Evolutionary conservation across 2,797 vertebrate genomes (phyloP).

Genomic region (Mus spretus): DNA sequence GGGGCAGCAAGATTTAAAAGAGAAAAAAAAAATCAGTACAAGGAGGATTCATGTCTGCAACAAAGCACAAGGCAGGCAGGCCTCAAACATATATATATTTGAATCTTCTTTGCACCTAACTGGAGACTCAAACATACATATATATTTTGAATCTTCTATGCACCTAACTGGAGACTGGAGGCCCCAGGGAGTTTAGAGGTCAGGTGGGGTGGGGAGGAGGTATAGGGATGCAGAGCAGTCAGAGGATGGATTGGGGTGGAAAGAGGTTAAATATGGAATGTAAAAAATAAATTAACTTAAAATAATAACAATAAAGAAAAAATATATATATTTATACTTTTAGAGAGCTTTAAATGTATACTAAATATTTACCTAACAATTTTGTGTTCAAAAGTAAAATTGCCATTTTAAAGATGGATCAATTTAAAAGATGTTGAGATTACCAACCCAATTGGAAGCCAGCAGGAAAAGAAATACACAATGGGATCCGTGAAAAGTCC

Average conservation of each 20-base stretch:
- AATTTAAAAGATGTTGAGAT: neutral
- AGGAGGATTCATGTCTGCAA: neutral
- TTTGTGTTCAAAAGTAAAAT: neutral
- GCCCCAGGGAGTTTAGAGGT: too few species aligned
- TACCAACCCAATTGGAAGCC: neutral
- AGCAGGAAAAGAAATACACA: neutral
- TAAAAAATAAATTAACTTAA: too few species aligned
- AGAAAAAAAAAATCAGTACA: neutral
- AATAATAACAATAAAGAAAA: too few species aligned
- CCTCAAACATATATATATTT: neutral
- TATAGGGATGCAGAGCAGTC: too few species aligned
- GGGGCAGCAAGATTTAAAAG: neutral
- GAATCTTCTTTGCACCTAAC: too few species aligned
- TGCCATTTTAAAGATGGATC: neutral
- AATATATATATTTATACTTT: neutral
- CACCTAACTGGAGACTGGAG: too few species aligned
- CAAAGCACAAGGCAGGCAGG: neutral
- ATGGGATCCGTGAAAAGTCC: rapidly evolving
- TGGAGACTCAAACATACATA: neutral
- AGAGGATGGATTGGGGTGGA: too few species aligned
- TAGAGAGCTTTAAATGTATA: neutral
- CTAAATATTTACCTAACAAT: neutral
- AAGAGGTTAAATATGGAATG: too few species aligned
- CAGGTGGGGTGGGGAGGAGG: too few species aligned
- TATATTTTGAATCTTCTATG: too few species aligned